Conservation (phyloP, 2,113 vertebrate genomes). For the Hemiprocne comata region DNA sequence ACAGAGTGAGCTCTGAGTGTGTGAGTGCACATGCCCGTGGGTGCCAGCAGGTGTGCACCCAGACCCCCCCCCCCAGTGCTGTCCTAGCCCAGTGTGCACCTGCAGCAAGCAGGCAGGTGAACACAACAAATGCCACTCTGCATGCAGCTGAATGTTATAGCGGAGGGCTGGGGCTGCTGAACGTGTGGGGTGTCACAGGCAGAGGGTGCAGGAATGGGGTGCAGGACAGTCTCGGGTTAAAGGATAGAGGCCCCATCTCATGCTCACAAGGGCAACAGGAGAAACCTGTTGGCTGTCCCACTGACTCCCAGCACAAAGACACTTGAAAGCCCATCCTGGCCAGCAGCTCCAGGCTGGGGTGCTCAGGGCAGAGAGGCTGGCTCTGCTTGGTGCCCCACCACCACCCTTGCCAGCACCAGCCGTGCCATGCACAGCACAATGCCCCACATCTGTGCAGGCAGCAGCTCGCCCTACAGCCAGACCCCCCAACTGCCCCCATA, state of each 20-base stretch:
- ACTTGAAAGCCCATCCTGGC: not conserved
- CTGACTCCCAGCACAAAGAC: not conserved
- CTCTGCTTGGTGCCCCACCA: accelerated
- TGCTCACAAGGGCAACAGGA: not conserved
- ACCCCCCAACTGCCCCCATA: too few relatives aligned
- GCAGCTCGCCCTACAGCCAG: not conserved
- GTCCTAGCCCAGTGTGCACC: not conserved
- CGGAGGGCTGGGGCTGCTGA: too few relatives aligned
- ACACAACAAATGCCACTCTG: accelerated
- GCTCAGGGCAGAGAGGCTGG: accelerated
- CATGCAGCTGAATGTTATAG: accelerated
- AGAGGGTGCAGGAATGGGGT: not conserved
- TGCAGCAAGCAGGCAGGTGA: not conserved
- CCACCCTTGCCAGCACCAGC: not conserved
- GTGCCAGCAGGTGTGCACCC: not conserved
- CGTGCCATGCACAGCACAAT: accelerated
- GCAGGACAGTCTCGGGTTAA: not conserved
- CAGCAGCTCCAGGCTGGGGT: not conserved
- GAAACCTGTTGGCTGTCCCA: not conserved
- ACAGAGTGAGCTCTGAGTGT: accelerated
- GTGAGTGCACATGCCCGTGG: accelerated
- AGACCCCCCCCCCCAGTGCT: accelerated
- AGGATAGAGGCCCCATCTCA: not conserved
- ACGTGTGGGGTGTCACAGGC: accelerated
- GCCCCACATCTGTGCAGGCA: not conserved